Conservation (phyloP, 2,888 invertebrate species). For the Gastrophysa polygoni region DNA sequence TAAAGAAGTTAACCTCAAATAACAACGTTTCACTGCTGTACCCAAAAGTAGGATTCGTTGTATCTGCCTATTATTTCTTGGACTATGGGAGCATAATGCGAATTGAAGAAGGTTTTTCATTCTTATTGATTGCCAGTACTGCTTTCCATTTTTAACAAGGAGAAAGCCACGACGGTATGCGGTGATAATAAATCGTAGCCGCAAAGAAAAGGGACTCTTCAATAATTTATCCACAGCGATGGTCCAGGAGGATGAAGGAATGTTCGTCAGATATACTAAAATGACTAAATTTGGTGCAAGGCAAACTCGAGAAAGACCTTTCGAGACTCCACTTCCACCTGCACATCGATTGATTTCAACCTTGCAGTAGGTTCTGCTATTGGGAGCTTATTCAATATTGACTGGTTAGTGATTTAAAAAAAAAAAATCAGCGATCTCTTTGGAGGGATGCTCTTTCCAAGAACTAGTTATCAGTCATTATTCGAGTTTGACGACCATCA, state of each 20-base stretch:
- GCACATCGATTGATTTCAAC: background rate
- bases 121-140: background rate
- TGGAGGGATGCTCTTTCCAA: constrained; percentile 23
- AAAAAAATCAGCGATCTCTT: constrained; percentile 19
- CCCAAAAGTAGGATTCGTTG: no score
- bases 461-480: constrained; percentile 23
- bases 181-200: background rate
- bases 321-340: background rate
- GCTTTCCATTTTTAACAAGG: background rate
- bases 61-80: no score
- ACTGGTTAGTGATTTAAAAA: background rate
- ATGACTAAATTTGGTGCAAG: background rate
- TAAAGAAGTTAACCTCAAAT: no score
- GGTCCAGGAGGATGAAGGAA: no score
- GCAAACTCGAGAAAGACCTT: background rate
- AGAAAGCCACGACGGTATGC: background rate
- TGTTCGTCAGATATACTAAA: background rate
- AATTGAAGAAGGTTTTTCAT: background rate
- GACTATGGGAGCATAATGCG: background rate
- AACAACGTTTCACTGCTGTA: no score
- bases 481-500: constrained; percentile 15
- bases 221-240: background rate
- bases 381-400: background rate
- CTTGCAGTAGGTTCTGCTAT: background rate
- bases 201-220: background rate